Base-by-base conservation (phyloP, 2,113 vertebrate genomes). In the Syngnathus floridae region DNA sequence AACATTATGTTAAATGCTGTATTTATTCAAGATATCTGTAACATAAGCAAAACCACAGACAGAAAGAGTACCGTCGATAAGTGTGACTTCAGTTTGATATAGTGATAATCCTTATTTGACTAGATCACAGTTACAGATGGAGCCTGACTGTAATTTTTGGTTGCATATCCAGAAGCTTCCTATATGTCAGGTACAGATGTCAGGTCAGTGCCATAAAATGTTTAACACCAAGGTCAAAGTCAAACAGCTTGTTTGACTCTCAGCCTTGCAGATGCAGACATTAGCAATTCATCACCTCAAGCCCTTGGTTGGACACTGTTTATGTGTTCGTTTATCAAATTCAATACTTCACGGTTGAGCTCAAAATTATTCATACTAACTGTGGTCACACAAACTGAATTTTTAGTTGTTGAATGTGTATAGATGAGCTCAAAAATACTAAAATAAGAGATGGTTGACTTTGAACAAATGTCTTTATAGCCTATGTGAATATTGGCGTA, bases 231-330 rank as follows among this genome's bases (percentile, higher is more conserved):
- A 60, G 36, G 57, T 60, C 57, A 60, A 60, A 40, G 57, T 60
- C 57, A 60, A 60, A 41, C 57, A 60, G 57, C 57, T 40, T 60
- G 57, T 40, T 60, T 60, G 37, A 38, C 37, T 59, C 19, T 19
- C 57, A 60, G 10, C 19, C 37, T 60, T 59, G 57, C 57, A 59
- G 36, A n/a, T 5, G 36, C 57, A 21, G 19, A 38, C 57, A 41
- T 60, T 60, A 60, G 37, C 57, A 38, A 59, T 59, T 59, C 57
- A 59, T 59, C 57, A 38, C 56, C 8, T 38, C 55, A 16, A 3
- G 11, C 19, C 13, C 37, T 60, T 60, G 19, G 11, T 40, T 21
- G 19, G 12, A 9, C 37, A 60, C 37, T 11, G 16, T 40, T 38
- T 38, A 31, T 40, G 5, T 38, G n/a, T 36, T 2, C 0, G 1